phyloP scores from a whole-genome alignment of 2,888 invertebrate species.

The Diarsia rubi region DNA sequence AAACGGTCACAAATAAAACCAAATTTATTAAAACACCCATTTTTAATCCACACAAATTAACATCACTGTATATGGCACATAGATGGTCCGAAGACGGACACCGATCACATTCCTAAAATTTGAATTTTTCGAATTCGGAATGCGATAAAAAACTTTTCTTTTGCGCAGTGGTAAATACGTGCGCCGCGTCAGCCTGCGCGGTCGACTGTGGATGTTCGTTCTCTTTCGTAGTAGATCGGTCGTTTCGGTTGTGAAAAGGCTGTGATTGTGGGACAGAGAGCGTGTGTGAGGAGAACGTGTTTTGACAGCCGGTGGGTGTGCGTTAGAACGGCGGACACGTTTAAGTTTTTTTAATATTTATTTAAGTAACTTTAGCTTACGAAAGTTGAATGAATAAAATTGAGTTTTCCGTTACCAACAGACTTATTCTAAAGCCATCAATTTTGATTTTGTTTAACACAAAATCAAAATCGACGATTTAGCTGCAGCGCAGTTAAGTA shows the following conservation, averaged over 20 bases:
- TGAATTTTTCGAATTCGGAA: slow-evolving; percentile 77
- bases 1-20: slow-evolving; percentile 84
- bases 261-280: slow-evolving; percentile 86
- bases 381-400: neutral
- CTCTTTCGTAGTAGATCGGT: slow-evolving; percentile 65
- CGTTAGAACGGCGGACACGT: slow-evolving; percentile 51
- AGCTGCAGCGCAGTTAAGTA: neutral
- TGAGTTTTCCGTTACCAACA: neutral
- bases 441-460: too few species aligned
- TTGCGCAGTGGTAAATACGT: slow-evolving; percentile 74
- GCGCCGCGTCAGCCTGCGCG: slow-evolving; percentile 85
- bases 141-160: slow-evolving; percentile 77
- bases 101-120: slow-evolving; percentile 86
- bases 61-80: slow-evolving; percentile 89
- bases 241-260: slow-evolving; percentile 79
- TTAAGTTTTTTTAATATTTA: slow-evolving; percentile 3
- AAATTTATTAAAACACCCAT: slow-evolving; percentile 86
- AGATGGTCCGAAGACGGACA: slow-evolving; percentile 74
- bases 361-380: neutral
- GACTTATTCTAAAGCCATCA: neutral
- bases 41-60: slow-evolving; percentile 74
- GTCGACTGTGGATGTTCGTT: slow-evolving; percentile 78
- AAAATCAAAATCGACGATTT: neutral
- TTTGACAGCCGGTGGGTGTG: slow-evolving; percentile 76
- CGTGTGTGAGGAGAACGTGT: slow-evolving; percentile 87